Evolutionary conservation across 2,113 vertebrate species (phyloP).

Genomic region (Otocyon megalotis): DNA sequence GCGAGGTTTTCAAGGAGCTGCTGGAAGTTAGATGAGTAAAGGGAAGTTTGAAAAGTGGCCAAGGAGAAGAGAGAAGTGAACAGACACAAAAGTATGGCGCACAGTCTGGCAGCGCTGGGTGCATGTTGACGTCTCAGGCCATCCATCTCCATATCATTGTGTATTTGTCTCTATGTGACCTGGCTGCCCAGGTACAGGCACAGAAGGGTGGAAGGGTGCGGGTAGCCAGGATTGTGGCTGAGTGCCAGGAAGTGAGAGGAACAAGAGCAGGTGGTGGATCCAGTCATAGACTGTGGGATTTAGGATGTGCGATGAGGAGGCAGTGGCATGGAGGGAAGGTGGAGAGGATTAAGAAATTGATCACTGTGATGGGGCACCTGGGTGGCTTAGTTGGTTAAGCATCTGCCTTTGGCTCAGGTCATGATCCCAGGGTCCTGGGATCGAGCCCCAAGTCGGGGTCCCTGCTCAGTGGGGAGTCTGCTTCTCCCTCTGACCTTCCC

Average conservation of each 20-base stretch:
- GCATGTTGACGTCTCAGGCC: rapidly evolving
- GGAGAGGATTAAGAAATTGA: background rate
- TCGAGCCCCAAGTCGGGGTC: no score
- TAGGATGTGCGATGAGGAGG: no score
- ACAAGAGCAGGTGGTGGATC: background rate
- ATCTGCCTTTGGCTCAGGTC: no score
- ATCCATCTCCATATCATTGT: background rate
- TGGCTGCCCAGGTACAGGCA: background rate
- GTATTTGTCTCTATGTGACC: background rate
- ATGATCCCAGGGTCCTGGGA: no score
- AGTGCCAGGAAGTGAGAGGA: background rate
- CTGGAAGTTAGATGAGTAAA: background rate
- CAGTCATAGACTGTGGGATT: no score
- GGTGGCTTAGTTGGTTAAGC: no score
- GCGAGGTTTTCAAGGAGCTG: background rate
- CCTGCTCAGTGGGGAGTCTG: no score
- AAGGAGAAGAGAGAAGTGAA: background rate
- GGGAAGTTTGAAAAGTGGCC: background rate
- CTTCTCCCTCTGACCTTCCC: no score
- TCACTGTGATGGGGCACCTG: no score
- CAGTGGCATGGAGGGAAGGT: background rate
- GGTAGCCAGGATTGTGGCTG: background rate
- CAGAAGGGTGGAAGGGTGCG: background rate
- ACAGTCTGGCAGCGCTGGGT: background rate
- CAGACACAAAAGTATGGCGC: no score